Evolutionary conservation across 2,797 vertebrate genomes (phyloP), one percentile per base, ranked within the genome.

Genomic region (Chrosomus eos): DNA sequence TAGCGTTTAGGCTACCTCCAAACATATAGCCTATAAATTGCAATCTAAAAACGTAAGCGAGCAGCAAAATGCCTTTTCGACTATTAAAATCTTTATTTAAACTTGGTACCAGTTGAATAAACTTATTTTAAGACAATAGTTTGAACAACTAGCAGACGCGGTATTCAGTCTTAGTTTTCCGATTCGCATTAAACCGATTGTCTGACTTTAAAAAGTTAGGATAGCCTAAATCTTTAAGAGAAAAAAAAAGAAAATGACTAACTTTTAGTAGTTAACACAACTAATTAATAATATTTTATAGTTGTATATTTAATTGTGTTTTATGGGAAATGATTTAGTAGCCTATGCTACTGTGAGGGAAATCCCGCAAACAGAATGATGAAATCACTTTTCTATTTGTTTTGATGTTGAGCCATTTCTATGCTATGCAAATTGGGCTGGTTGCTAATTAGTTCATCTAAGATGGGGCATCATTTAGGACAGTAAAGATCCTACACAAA

Each of bases 371-470:
- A 55, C 33, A 14, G 43, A 70, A 31, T 85, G 82, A 88, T 88
- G 72, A 82, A 85, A 83, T 89, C 71, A 85, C 45, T 78, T 23
- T 48, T 85, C 21, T 68, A 7, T 51, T 68, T 36, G 62, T 55
- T 82, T 40, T 33, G 62, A 26, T 81, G 62, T 73, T 89, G 89
- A 91, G 87, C 84, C 87, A 91, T 90, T 81, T 76, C 88, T n/a
- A 40, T 80, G 68, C 88, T 80, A 86, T 88, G 91, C 87, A 90
- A 89, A 93, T 92, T 89, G 90, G 88, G 90, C 70, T 83, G 70
- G 48, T 72, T 28, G 72, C 70, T 95, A 94, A 95, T 95, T 94
- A 91, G 93, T 95, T 95, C 94, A 95, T 94, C 93, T 92, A 90
- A 83, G 92, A 93, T 85, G 90, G 93, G 89, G 84, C 88, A 84